Base-by-base conservation (phyloP, 2,113 vertebrate species). In the Pagrus major region DNA sequence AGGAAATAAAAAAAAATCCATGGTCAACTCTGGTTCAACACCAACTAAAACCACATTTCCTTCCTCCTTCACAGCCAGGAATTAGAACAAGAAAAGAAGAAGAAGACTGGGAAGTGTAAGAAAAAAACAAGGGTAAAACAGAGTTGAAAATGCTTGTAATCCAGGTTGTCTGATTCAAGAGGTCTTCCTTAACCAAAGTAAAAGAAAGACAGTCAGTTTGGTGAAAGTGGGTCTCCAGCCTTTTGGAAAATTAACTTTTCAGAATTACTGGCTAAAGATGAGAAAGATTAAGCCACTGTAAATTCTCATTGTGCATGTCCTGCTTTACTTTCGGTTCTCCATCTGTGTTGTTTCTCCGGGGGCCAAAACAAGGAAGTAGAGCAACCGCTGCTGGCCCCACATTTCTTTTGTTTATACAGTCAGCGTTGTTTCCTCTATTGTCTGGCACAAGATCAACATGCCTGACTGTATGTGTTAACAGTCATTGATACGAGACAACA, bases 341-440 rank as follows among this genome's bases (percentile, higher is more conserved):
- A 81, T 79, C 72, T 81, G 81, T 61, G 39, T 83, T 8, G 8
- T 59, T 80, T 72, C 52, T 81, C 27, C 1, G 5, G n/a, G n/a
- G 78, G 86, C 2, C 85, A 81, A 59, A 84, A 77, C 67, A 61
- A 33, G 1, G 58, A 80, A 70, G 46, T 79, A 39, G 71, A 88
- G 47, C 80, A 69, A 75, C 65, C 49, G 7, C 15, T 71, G 70
- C 49, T 3, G 9, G 8, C 39, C 29, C 75, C 39, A 14, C 15
- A 58, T 54, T 42, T 25, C 31, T 21, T n/a, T n/a, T 2, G 2
- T 9, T 49, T 71, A 46, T 39, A 31, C 14, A 63, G 9, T 35
- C 1, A 1, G 20, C 15, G 12, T 46, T 66, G 42, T 72, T 66
- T 23, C 29, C 14, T 1, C 14, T 25, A 20, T 10, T 41, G 10